These are phyloP conservation scores for Synergus laeviventris DNA, from an alignment of 2,888 invertebrate species.

Conservation along the genomic window DNA sequence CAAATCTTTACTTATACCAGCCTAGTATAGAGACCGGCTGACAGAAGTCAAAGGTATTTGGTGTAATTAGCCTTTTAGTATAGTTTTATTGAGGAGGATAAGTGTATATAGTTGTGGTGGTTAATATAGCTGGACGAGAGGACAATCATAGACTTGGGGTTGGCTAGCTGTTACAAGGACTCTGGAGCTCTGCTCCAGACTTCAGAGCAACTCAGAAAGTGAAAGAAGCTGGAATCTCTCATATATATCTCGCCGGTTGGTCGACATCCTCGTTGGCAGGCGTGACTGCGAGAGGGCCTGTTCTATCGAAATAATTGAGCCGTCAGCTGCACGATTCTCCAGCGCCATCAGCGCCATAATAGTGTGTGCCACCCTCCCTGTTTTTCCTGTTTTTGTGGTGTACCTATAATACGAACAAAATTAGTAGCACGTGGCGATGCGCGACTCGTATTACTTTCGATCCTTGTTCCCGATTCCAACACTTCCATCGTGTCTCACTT, in stretches of 20 bases:
- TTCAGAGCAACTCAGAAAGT: conserved; percentile 42
- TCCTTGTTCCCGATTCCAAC: not conserved
- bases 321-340: conserved; percentile 72
- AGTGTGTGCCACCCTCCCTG: conserved; percentile 29
- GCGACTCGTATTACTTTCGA: not conserved
- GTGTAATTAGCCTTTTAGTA: conserved; percentile 66
- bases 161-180: conserved; percentile 65
- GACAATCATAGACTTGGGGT: conserved; percentile 69
- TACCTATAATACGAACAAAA: not conserved
- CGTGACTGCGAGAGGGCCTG: conserved; percentile 63
- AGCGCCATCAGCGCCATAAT: conserved; percentile 31
- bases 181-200: conserved; percentile 42
- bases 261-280: conserved; percentile 61
- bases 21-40: conserved; percentile 42
- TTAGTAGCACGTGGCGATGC: not conserved
- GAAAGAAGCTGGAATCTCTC: conserved; percentile 51
- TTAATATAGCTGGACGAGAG: conserved; percentile 68
- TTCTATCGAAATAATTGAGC: conserved; percentile 71
- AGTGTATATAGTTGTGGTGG: conserved; percentile 60
- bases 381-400: conserved; percentile 3
- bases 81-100: conserved; percentile 53
- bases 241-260: conserved; percentile 42
- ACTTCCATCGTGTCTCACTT: not conserved
- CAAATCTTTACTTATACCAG: conserved; percentile 37
- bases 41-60: conserved; percentile 68